Conservation (phyloP, 2,888 invertebrate genomes). For the Hanleya hanleyi region DNA sequence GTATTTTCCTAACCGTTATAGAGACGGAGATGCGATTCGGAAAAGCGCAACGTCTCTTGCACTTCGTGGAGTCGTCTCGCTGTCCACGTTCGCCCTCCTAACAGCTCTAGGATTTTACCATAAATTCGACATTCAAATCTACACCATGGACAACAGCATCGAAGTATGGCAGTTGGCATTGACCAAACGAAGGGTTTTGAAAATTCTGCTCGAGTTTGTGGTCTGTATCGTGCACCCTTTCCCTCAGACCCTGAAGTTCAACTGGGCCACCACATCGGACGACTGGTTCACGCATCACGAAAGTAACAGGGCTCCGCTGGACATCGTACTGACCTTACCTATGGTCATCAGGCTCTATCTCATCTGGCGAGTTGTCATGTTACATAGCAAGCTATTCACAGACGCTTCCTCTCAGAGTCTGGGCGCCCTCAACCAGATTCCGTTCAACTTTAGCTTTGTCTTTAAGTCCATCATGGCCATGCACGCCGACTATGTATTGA, state of each 20-base stretch:
- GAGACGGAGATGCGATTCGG: slow-evolving; percentile 67
- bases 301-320: slow-evolving; percentile 54
- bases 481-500: slow-evolving; percentile 70
- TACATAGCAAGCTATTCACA: slow-evolving; percentile 69
- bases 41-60: slow-evolving; percentile 53
- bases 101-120: slow-evolving; percentile 69
- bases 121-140: slow-evolving; percentile 64
- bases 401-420: slow-evolving; percentile 72
- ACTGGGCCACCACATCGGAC: slow-evolving; percentile 53
- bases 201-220: slow-evolving; percentile 84
- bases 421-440: slow-evolving; percentile 91
- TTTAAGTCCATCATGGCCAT: slow-evolving; percentile 73
- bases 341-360: slow-evolving; percentile 70
- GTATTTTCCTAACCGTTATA: slow-evolving; percentile 67
- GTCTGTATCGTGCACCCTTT: slow-evolving; percentile 70
- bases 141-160: slow-evolving; percentile 69
- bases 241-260: slow-evolving; percentile 60
- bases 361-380: slow-evolving; percentile 68
- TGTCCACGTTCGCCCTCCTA: slow-evolving; percentile 64
- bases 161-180: slow-evolving; percentile 71
- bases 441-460: slow-evolving; percentile 86
- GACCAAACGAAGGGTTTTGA: slow-evolving; percentile 50
- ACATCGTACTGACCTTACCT: slow-evolving; percentile 68
- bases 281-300: slow-evolving; percentile 23
- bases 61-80: slow-evolving; percentile 64